These are phyloP conservation scores for Zaprionus taronus DNA, from an alignment of 1,140 invertebrate genomes.

Conservation along the genomic window DNA sequence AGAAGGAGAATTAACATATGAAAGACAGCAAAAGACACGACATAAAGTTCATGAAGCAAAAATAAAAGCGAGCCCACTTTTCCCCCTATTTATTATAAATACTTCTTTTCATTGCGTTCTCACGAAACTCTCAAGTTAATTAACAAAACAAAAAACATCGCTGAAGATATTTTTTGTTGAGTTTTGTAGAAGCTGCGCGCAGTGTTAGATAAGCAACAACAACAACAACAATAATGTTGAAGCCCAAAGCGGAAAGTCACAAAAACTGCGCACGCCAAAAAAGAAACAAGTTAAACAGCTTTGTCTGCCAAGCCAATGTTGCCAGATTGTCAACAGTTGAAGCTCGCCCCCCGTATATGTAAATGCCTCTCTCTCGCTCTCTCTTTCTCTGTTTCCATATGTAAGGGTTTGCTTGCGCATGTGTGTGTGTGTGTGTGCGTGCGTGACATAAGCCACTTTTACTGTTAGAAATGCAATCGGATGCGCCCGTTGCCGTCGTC, in stretches of 20 bases:
- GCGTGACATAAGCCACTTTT: constrained; percentile 82
- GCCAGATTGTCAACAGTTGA: constrained; percentile 66
- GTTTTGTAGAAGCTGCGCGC: constrained; percentile 34
- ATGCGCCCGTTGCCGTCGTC: constrained; percentile 43
- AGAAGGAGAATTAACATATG: constrained; percentile 17
- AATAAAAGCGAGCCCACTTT: constrained; percentile 34
- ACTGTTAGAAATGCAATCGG: constrained; percentile 77
- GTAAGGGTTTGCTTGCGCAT: not conserved
- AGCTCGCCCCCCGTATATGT: constrained; percentile 17
- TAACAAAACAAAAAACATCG: constrained; percentile 47
- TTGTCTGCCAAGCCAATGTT: constrained; percentile 63
- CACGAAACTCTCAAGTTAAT: constrained; percentile 63
- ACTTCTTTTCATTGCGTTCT: constrained; percentile 31
- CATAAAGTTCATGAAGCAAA: constrained; percentile 10
- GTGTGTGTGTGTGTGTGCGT: constrained; percentile 34
- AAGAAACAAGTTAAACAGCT: constrained; percentile 82
- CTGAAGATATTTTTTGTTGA: constrained; percentile 24
- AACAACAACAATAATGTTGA: constrained; percentile 13
- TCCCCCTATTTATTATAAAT: constrained; percentile 13
- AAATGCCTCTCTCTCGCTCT: constrained; percentile 14
- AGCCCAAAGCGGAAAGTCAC: constrained; percentile 50
- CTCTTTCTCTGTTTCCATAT: constrained; percentile 20
- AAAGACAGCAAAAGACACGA: constrained; percentile 2
- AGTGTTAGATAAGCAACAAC: constrained; percentile 65
- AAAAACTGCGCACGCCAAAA: constrained; percentile 79